Base-by-base conservation (phyloP, 2,888 invertebrate species). In the Andrena haemorrhoa region DNA sequence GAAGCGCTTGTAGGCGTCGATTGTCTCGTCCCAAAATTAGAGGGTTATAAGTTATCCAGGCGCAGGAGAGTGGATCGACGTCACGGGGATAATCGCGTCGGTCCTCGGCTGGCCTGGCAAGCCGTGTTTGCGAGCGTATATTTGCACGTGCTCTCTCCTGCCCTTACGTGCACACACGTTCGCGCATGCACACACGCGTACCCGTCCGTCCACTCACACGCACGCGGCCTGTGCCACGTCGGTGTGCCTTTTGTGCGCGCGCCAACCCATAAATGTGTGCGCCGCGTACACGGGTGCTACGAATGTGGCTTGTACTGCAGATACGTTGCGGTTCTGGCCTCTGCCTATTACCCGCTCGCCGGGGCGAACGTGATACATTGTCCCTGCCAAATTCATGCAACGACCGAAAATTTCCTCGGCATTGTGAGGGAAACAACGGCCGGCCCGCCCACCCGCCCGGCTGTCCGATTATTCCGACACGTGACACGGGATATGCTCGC, bases 241-340 rank as follows among this genome's bases (percentile, higher is more conserved):
- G 2, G n/a, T 63, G 70, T 35, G 47, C 65, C 65, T 65, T 65
- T 66, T 81, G 72, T 63, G 60, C 51, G 51, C 63, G 66, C 65
- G 63, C 60, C 80, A 35, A 29, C 33, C 66, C 63, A 31, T 49
- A 58, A 41, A 49, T 33, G 74, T 71, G 66, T 26, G 68, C 53
- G 58, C 58, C 58, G 60, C 56, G 71, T 86, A 80, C 85, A 83
- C 72, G 78, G 78, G 80, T 69, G 79, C 83, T 80, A 83, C 80
- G 85, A 89, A 86, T 85, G 87, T 89, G 85, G 89, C 88, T 86
- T 89, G 86, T 88, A 91, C 90, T 90, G 90, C 91, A 90, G 91
- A 90, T 91, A 90, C 88, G 88, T 90, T 91, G 91, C 91, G 89
- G 90, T 85, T 85, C 87, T 84, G 72, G 77, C 84, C 84, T 75